Percentiles rank a stretch among this genome's conserved stretches.
phyloP scores from a whole-genome alignment of 2,113 vertebrate species.

The Pimephales promelas region DNA sequence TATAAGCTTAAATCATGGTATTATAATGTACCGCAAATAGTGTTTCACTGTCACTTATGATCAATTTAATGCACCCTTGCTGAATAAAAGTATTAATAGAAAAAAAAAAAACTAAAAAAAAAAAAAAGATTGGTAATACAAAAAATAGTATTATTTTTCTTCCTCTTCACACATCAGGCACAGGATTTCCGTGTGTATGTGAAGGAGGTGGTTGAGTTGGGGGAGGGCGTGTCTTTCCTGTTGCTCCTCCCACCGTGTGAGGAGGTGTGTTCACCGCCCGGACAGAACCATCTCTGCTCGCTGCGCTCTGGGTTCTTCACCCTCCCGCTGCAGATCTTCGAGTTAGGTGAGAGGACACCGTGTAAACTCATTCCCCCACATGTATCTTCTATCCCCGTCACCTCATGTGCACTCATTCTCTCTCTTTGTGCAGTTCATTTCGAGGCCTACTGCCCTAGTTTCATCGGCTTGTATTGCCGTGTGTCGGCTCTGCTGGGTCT shows the following conservation, averaged over 20 bases:
- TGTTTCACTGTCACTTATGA: no score
- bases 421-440: slow-evolving; percentile 82
- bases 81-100: not conserved
- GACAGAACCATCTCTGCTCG: slow-evolving; percentile 86
- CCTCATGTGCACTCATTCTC: not conserved
- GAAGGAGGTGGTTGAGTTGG: slow-evolving; percentile 89
- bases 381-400: not conserved
- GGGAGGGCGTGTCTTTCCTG: slow-evolving; percentile 86
- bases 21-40: not conserved
- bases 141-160: not conserved
- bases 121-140: not conserved
- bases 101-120: not conserved
- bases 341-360: slow-evolving; percentile 78
- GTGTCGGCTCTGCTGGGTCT: slow-evolving; percentile 86
- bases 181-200: slow-evolving; percentile 90
- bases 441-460: slow-evolving; percentile 82
- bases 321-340: slow-evolving; percentile 88
- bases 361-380: slow-evolving; percentile 1
- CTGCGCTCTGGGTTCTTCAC: slow-evolving; percentile 85
- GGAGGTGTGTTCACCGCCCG: slow-evolving; percentile 86
- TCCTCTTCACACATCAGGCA: slow-evolving; percentile 69
- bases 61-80: no score
- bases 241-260: slow-evolving; percentile 87
- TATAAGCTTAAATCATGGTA: no score
- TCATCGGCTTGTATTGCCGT: slow-evolving; percentile 88